Base-by-base conservation (phyloP, 2,113 vertebrate genomes). In the Solea senegalensis region DNA sequence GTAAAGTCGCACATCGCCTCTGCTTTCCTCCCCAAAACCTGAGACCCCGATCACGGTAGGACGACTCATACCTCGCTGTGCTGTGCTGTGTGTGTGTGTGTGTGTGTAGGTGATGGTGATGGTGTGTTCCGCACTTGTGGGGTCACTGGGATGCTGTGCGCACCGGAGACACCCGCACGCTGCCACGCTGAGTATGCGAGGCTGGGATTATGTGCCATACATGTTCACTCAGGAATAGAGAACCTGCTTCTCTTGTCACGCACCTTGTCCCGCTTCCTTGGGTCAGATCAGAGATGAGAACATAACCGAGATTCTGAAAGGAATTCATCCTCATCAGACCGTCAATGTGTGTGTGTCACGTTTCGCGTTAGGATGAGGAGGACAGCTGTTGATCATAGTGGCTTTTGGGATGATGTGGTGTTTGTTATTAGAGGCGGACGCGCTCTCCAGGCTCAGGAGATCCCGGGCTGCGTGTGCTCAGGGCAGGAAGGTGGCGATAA, bases 31-130 rank as follows among this genome's bases (percentile, higher is more conserved):
- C 7, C 43, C 43, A 21, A 80, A 21, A 48, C 11, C 41, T 44
- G 34, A 55, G 67, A 78, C 65, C 45, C 76, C 54, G 65, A 73
- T 60, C 78, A 57, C 69, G 88, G 88, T 90, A 88, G 61, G 82
- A 43, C 9, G 41, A 58, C 64, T 65, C 9, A 39, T 49, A 46
- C 11, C 49, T 55, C 56, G 11, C 59, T 8, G 34, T 52, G 43
- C 58, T 55, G 57, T 16, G 9, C 21, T 0, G 51, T 45, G n/a
- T n/a, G 7, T 0, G 41, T 16, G n/a, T 9, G 48, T n/a, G 13
- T 7, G 8, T 3, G 46, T 1, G 44, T 9, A 12, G n/a, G 8
- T n/a, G 7, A 16, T 0, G 15, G 27, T 34, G 28, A 5, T 34
- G 34, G 2, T 34, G 40, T 14, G 26, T 66, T 45, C n/a, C 60